Evolutionary conservation across 2,797 vertebrate genomes (phyloP).

Genomic region (Graptemys geographica): DNA sequence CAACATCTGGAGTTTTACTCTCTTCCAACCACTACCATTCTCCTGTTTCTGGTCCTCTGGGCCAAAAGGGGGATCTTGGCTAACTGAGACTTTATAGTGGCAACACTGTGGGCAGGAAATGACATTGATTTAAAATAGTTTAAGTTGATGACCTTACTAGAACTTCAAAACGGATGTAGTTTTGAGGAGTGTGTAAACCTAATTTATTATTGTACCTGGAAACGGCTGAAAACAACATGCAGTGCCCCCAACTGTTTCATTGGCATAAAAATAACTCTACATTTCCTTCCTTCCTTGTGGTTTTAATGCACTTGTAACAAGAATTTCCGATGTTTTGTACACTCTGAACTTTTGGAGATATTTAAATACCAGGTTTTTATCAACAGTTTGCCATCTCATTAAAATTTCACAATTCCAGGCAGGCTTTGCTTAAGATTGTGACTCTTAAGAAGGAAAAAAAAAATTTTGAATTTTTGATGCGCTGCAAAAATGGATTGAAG

Average conservation of each 20-base stretch:
- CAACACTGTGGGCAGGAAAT: not conserved
- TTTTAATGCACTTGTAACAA: slow-evolving; percentile 55
- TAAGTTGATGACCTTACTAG: slow-evolving; percentile 1
- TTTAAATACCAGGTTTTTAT: not conserved
- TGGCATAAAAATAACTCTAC: slow-evolving; percentile 2
- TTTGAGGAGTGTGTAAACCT: slow-evolving; percentile 5
- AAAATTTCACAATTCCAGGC: slow-evolving; percentile 1
- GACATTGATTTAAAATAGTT: not conserved
- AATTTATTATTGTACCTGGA: not conserved
- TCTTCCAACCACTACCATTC: not conserved
- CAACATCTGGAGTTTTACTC: fast-evolving
- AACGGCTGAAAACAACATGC: not conserved
- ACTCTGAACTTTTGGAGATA: slow-evolving; percentile 8
- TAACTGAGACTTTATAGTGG: not conserved
- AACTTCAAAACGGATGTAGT: not conserved
- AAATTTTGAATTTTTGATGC: slow-evolving; percentile 45
- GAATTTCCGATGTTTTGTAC: slow-evolving; percentile 18
- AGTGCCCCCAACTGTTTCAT: slow-evolving; percentile 54
- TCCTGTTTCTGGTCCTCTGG: not conserved
- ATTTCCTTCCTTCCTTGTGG: slow-evolving; percentile 5
- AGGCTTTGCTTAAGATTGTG: slow-evolving; percentile 3
- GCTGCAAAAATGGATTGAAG: slow-evolving; percentile 19
- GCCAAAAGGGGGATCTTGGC: not conserved
- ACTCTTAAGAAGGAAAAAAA: not conserved
- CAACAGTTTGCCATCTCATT: not conserved